phyloP scores from a whole-genome alignment of 2,888 invertebrate species.

The Agrotis ipsilon region DNA sequence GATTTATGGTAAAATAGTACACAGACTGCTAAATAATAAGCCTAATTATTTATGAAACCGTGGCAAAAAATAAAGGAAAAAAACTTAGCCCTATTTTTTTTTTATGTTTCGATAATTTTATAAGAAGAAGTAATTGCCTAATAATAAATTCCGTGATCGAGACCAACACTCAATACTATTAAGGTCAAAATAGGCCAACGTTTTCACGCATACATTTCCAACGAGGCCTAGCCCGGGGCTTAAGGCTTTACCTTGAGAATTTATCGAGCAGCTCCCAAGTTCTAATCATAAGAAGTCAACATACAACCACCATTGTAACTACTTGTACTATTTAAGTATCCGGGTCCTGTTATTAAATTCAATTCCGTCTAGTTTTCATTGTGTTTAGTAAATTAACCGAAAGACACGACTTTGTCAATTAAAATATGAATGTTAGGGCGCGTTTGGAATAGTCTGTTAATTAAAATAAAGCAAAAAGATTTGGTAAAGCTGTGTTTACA shows the following conservation, averaged over 20 bases:
- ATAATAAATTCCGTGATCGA: not conserved
- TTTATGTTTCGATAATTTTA: too few relatives aligned
- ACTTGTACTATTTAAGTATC: conserved; percentile 41
- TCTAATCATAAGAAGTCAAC: conserved; percentile 59
- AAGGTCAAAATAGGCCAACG: conserved; percentile 20
- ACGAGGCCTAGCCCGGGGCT: conserved; percentile 40
- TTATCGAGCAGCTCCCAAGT: conserved; percentile 45
- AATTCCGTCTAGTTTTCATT: conserved; percentile 33
- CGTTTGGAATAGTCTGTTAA: not conserved
- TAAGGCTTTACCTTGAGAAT: conserved; percentile 53
- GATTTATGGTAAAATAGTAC: too few relatives aligned
- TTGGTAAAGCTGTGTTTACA: not conserved
- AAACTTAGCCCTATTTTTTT: too few relatives aligned
- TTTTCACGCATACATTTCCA: conserved; percentile 44
- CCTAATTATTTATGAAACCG: too few relatives aligned
- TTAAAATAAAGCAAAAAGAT: not conserved
- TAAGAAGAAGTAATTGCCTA: not conserved
- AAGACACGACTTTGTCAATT: conserved; percentile 16
- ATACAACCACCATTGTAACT: conserved; percentile 35
- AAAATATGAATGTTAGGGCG: conserved; percentile 8
- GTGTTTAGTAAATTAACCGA: conserved; percentile 38
- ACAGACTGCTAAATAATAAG: too few relatives aligned
- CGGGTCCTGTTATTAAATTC: conserved; percentile 41
- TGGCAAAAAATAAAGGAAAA: too few relatives aligned
- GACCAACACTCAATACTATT: conserved; percentile 8